These are phyloP conservation scores for Balearica regulorum DNA, from an alignment of 2,797 vertebrate genomes.

Conservation along the genomic window DNA sequence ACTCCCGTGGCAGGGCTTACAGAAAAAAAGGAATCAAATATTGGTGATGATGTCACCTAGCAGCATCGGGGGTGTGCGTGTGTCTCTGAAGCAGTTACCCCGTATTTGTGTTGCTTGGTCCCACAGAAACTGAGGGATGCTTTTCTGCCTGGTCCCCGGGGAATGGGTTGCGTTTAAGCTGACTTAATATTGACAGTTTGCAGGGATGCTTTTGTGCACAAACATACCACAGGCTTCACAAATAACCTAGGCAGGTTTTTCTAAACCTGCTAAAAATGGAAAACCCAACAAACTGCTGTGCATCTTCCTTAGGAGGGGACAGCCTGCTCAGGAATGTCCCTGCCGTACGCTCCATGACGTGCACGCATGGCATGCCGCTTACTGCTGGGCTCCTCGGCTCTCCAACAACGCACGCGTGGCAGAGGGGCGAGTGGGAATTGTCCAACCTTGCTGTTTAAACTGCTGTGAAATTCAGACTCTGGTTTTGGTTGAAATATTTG, in stretches of 20 bases:
- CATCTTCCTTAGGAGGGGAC: background rate
- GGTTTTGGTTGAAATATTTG: constrained; percentile 37
- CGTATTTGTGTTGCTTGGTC: accelerated
- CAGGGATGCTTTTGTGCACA: background rate
- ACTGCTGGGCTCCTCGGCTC: background rate
- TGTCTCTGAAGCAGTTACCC: background rate
- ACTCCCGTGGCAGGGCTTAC: background rate
- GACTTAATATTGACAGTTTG: background rate
- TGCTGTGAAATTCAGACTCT: background rate
- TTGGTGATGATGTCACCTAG: background rate
- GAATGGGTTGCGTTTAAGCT: background rate
- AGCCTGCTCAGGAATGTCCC: background rate
- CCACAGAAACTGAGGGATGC: background rate
- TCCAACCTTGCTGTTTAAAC: background rate
- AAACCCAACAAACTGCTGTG: background rate
- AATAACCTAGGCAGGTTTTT: constrained; percentile 22
- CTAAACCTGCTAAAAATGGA: constrained; percentile 13
- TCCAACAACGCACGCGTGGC: background rate
- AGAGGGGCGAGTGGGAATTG: background rate
- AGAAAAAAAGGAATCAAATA: background rate
- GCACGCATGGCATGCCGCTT: accelerated
- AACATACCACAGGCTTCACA: background rate
- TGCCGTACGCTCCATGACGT: accelerated
- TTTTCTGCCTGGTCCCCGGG: background rate
- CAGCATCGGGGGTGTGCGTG: too few species aligned